Evolutionary conservation across 2,888 invertebrate species (phyloP).

Genomic region (Nipponacmea schrenckii): DNA sequence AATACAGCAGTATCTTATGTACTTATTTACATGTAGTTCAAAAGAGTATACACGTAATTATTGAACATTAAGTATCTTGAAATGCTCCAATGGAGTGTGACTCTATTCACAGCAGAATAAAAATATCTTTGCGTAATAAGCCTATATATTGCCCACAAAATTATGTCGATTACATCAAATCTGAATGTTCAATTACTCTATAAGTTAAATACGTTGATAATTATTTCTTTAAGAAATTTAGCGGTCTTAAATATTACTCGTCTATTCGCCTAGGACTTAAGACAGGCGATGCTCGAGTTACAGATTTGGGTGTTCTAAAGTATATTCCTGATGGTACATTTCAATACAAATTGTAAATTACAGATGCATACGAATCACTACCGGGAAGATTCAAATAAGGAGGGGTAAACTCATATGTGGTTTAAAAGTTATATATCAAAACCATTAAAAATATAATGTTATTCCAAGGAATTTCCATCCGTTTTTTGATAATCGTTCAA

Average conservation of each 20-base stretch:
- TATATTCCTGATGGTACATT: constrained; percentile 19
- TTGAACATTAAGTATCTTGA: constrained; percentile 12
- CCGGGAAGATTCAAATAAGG: no score
- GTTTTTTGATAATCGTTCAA: no score
- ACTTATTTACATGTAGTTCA: constrained; percentile 3
- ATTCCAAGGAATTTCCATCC: no score
- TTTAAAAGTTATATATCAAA: no score
- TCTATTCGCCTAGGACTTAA: constrained; percentile 22
- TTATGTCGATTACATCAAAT: constrained; percentile 23
- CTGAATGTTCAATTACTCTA: background rate
- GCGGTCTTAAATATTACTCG: constrained; percentile 16
- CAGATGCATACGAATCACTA: no score
- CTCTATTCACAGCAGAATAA: constrained; percentile 26
- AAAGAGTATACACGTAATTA: constrained; percentile 16
- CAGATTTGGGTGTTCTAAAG: constrained; percentile 19
- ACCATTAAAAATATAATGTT: no score
- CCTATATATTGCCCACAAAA: constrained; percentile 23
- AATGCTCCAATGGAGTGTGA: constrained; percentile 33
- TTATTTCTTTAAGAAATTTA: constrained; percentile 22
- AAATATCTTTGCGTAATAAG: constrained; percentile 22
- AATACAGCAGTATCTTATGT: no score
- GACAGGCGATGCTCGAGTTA: constrained; percentile 28
- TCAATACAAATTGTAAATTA: background rate
- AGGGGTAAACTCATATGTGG: no score
- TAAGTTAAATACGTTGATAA: constrained; percentile 22